Conservation (phyloP, 2,113 vertebrate species). For the Brachyhypopomus occidentalis region DNA sequence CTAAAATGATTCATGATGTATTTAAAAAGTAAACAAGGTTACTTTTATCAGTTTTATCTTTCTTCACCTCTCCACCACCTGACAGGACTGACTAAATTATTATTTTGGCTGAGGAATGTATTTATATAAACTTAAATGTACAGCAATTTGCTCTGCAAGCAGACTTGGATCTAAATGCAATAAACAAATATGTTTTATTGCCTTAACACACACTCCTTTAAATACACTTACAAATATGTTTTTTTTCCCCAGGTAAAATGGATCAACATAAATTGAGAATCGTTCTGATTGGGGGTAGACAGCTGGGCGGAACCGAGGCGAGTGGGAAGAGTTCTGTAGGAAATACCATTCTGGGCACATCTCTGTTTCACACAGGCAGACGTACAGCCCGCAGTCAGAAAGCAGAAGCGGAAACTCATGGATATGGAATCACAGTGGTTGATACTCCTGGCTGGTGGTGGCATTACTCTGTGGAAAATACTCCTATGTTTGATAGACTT, state of each 20-base stretch:
- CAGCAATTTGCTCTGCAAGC: no score
- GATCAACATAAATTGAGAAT: not conserved
- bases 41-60: no score
- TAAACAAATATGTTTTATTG: no score
- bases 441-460: conserved; percentile 51
- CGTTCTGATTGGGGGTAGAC: conserved; percentile 40
- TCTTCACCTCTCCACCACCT: no score
- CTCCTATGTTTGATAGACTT: conserved; percentile 15
- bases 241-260: not conserved
- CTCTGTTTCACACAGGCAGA: conserved; percentile 13
- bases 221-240: not conserved
- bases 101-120: no score
- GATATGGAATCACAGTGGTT: conserved; percentile 23
- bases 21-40: no score
- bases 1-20: no score
- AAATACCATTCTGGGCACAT: conserved; percentile 45
- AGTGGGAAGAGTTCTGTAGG: conserved; percentile 47
- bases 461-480: conserved; percentile 28
- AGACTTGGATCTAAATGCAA: no score
- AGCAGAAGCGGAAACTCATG: conserved; percentile 9
- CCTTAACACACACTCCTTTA: no score
- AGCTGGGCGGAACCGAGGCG: not conserved
- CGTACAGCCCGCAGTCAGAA: conserved; percentile 33
- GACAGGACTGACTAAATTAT: no score
- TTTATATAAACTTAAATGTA: no score